Base-by-base conservation (phyloP, 1,140 invertebrate species). In the Phenacoccus solenopsis region DNA sequence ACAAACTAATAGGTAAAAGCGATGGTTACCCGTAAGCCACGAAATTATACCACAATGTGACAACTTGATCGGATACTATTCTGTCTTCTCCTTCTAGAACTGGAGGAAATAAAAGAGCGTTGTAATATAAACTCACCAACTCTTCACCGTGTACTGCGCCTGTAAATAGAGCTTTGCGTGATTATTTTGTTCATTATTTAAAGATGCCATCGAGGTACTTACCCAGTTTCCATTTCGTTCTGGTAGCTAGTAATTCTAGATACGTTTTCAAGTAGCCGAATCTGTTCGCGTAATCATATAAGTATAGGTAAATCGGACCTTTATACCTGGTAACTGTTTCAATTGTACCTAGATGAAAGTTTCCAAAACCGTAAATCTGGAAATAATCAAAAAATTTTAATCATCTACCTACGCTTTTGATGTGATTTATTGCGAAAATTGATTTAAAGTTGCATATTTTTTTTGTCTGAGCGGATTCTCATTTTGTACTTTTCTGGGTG, bases 51-150 rank as follows among this genome's bases (percentile, higher is more conserved):
- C 59, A 64, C 20, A 64, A 64, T 24, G 22, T 27, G 7, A 64
- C 25, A 10, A 64, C 59, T 64, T 64, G 59, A 64, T 64, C 59
- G 59, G 59, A 64, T 64, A 64, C 59, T 24, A 64, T 27, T 3
- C 59, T 9, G 25, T 64, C 59, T 24, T 64, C 16, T 22, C 59
- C 59, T 10, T 27, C 25, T 24, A 64, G 13, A 24, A 64, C 22
- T 64, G 59, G 59, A 4, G 59, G 59, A 25, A 24, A 64, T 9
- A 64, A 10, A 25, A 64, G 25, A 4, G 59, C 20, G 16, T 64
- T 64, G 59, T 64, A 10, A 27, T 25, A 64, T 20, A 64, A 24
- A 64, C 59, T 64, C 7, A 64, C 25, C 9, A 64, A 16, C 20
- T 64, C 59, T 27, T 64, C 59, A 10, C 59, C 59, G 25, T 64